phyloP scores from a whole-genome alignment of 2,113 vertebrate genomes.

The Myodes glareolus region DNA sequence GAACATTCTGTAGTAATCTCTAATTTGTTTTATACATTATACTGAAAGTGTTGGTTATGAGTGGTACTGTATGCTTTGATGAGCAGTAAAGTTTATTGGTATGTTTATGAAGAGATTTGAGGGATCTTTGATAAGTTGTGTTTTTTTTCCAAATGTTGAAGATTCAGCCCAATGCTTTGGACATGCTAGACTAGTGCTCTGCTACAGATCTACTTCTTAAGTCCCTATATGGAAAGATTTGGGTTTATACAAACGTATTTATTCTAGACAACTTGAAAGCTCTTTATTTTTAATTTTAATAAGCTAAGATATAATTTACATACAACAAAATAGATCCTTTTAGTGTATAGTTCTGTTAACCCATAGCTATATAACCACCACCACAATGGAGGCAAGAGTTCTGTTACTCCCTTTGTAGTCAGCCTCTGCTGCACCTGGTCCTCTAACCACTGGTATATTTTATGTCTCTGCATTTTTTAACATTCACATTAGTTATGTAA shows the following conservation, averaged over 20 bases:
- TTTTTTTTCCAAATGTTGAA: not conserved
- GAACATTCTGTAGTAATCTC: not conserved
- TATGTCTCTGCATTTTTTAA: not conserved
- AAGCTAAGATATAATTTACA: not conserved
- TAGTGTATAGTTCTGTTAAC: not conserved
- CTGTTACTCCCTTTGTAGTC: not conserved
- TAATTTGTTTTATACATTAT: slow-evolving; percentile 24
- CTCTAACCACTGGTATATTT: slow-evolving; percentile 11
- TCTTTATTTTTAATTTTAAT: not conserved
- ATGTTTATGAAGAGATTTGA: not conserved
- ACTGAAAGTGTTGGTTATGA: slow-evolving; percentile 12
- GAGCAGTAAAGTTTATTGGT: not conserved
- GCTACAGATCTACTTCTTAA: not conserved
- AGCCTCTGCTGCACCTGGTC: not conserved
- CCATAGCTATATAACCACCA: not conserved
- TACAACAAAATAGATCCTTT: not conserved
- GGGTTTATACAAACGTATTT: not conserved
- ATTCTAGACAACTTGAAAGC: not conserved
- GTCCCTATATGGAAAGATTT: not conserved
- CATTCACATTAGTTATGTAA: slow-evolving; percentile 40
- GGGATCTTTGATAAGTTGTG: not conserved
- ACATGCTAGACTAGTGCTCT: not conserved
- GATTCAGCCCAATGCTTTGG: not conserved
- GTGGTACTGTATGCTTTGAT: slow-evolving; percentile 8
- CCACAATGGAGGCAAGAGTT: not conserved